Evolutionary conservation across 2,888 invertebrate genomes (phyloP).

Genomic region (Dasysyrphus tricinctus): DNA sequence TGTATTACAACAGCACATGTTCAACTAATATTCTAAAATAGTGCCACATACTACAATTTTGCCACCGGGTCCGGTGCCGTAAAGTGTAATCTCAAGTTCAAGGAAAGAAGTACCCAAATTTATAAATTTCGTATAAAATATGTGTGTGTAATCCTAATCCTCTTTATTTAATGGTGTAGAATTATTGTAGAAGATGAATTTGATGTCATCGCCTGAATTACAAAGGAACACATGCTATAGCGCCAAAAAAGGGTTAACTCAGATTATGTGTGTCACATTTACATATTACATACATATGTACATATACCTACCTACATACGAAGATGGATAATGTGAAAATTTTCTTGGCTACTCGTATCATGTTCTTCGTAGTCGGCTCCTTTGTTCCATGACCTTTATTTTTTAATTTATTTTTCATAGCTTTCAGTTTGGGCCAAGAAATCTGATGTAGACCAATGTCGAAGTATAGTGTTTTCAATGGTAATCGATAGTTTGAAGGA

Average conservation of each 20-base stretch:
- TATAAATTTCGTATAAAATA: neutral
- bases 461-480: slow-evolving; percentile 1
- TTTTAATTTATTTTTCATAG: slow-evolving; percentile 23
- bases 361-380: neutral
- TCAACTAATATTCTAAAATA: slow-evolving; percentile 3
- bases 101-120: neutral
- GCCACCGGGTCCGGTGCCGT: neutral
- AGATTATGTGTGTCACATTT: slow-evolving; percentile 35
- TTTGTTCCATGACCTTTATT: slow-evolving; percentile 53
- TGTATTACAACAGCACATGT: slow-evolving; percentile 28
- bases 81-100: slow-evolving; percentile 12
- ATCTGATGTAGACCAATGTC: slow-evolving; percentile 23
- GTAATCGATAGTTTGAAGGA: slow-evolving; percentile 45
- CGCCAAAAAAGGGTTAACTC: slow-evolving; percentile 42
- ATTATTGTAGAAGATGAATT: slow-evolving; percentile 43
- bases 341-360: slow-evolving; percentile 24
- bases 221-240: slow-evolving; percentile 38
- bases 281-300: too few species aligned
- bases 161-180: neutral
- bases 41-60: neutral
- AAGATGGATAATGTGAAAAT: slow-evolving; percentile 41
- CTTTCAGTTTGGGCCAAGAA: slow-evolving; percentile 35
- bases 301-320: neutral
- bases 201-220: slow-evolving; percentile 25
- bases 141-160: neutral